These are phyloP conservation scores for Microtus pennsylvanicus DNA, from an alignment of 2,113 vertebrate species.

Conservation along the genomic window DNA sequence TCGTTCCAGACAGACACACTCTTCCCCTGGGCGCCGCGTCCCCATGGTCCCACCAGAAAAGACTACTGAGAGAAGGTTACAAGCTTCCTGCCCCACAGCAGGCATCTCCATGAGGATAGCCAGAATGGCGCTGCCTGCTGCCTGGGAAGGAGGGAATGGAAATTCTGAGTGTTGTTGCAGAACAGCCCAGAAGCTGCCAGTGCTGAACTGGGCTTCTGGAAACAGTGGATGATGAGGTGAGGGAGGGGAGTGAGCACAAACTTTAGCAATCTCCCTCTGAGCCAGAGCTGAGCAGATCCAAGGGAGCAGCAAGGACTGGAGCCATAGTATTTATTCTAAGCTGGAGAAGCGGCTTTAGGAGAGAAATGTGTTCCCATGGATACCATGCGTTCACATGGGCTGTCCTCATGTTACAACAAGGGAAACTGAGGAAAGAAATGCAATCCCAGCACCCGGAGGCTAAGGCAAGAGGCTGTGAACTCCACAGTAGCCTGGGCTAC, in stretches of 20 bases:
- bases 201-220: neutral
- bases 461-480: neutral
- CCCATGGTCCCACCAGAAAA: neutral
- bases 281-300: neutral
- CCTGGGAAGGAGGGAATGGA: conserved; percentile 26
- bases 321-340: neutral
- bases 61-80: neutral
- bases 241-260: neutral
- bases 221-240: neutral
- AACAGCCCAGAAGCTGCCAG: neutral
- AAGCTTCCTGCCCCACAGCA: neutral
- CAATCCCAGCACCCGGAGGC: neutral
- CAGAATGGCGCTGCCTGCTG: neutral
- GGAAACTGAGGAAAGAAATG: neutral
- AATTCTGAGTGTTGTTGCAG: conserved; percentile 33
- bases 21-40: neutral
- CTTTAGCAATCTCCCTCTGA: neutral
- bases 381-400: neutral
- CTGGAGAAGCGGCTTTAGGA: neutral
- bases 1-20: accelerated
- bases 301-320: neutral
- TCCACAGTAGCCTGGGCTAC: neutral
- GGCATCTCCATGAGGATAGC: neutral
- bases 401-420: neutral
- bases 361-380: neutral